Percentiles rank a stretch among this genome's conserved stretches.
Conservation (phyloP, 1,140 invertebrate genomes). For the Drosophila pallidifrons region DNA sequence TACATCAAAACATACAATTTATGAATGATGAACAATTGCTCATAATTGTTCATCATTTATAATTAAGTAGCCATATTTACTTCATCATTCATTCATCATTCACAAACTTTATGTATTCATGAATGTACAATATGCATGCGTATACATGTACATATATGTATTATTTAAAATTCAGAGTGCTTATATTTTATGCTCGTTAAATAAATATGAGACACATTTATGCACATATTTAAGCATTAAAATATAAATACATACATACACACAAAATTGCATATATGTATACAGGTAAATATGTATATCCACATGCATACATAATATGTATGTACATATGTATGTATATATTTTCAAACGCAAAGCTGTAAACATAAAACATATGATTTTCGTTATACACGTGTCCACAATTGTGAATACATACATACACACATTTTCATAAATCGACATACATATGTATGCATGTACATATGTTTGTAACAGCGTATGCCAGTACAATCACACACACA, state of each 20-base stretch:
- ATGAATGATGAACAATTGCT: no score
- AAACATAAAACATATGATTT: constrained; percentile 12
- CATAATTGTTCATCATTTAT: no score
- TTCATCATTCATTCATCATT: no score
- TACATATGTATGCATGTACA: constrained; percentile 1
- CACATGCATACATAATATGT: background rate
- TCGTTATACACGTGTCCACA: constrained; percentile 24
- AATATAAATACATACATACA: no score
- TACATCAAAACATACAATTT: no score
- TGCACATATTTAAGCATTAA: background rate
- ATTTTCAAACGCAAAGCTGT: background rate
- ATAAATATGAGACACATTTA: no score
- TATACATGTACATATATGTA: no score
- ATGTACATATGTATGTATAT: constrained; percentile 4
- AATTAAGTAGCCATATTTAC: no score
- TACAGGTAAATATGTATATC: background rate
- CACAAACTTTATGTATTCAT: no score
- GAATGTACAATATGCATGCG: no score
- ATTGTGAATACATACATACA: background rate
- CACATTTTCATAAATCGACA: constrained; percentile 9
- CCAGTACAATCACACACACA: background rate
- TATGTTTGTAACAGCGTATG: background rate
- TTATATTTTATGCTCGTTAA: no score
- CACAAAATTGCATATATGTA: background rate
- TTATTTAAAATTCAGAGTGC: no score